Evolutionary conservation across 2,797 vertebrate genomes (phyloP).

Genomic region (Amphiprion clarkii): DNA sequence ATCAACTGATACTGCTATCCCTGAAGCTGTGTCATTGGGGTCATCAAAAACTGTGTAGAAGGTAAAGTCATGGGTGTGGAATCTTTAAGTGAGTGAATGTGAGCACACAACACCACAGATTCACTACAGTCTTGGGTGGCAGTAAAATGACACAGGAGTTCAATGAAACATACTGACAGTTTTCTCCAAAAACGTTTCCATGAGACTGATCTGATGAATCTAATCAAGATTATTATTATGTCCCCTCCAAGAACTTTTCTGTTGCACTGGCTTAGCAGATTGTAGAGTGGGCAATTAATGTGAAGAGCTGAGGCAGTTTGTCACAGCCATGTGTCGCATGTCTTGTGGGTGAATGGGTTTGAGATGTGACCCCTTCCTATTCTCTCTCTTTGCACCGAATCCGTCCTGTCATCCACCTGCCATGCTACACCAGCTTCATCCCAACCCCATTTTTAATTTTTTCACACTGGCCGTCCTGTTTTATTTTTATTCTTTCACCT

Average conservation of each 20-base stretch:
- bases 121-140: too few relatives aligned
- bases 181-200: not conserved
- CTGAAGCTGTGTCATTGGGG: not conserved
- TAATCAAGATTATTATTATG: conserved; percentile 9
- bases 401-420: conserved; percentile 36
- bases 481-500: conserved; percentile 12
- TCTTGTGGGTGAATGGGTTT: conserved; percentile 54
- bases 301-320: conserved; percentile 43
- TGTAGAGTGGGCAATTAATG: conserved; percentile 53
- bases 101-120: not conserved
- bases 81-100: not conserved
- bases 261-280: conserved; percentile 21
- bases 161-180: not conserved
- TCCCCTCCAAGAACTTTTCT: not conserved
- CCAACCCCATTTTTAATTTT: not conserved
- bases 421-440: conserved; percentile 20
- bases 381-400: conserved; percentile 43
- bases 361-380: conserved; percentile 55
- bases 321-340: conserved; percentile 55
- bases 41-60: not conserved
- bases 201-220: conserved; percentile 1
- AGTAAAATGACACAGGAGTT: not conserved
- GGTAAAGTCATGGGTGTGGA: not conserved
- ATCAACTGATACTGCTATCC: not conserved
- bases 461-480: not conserved